A percentile compares a stretch with the other conserved stretches of the same genome.
phyloP scores from a whole-genome alignment of 1,140 invertebrate species.

The Aphaenogaster ashmeadi region DNA sequence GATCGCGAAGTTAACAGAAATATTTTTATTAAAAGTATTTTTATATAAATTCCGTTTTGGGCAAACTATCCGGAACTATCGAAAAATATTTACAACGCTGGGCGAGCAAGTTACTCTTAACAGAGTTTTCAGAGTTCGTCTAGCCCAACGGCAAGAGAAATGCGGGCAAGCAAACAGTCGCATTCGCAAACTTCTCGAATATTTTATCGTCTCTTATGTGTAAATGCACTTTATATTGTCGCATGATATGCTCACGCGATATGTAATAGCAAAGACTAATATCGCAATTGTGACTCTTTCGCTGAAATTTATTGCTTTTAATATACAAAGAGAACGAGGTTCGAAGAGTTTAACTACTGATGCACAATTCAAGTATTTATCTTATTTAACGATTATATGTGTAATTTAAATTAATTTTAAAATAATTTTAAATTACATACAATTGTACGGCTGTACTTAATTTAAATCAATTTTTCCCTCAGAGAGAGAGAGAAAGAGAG shows the following conservation, averaged over 20 bases:
- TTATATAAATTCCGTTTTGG: not conserved
- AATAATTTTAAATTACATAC: too few relatives aligned
- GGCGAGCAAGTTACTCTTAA: conserved; percentile 25
- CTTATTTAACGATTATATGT: not conserved
- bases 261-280: not conserved
- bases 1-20: conserved; percentile 1
- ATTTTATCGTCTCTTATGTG: conserved; percentile 28
- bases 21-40: conserved; percentile 46
- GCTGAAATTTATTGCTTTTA: not conserved
- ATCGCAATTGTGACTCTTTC: conserved; percentile 7
- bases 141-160: conserved; percentile 12
- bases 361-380: not conserved
- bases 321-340: not conserved
- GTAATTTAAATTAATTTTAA: not conserved
- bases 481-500: not conserved
- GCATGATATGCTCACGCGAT: not conserved
- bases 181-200: conserved; percentile 35
- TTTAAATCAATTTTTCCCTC: not conserved
- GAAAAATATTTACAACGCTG: conserved; percentile 45
- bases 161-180: conserved; percentile 19
- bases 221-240: conserved; percentile 28
- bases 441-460: not conserved
- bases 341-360: not conserved
- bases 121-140: conserved; percentile 44
- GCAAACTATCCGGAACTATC: conserved; percentile 36